Evolutionary conservation across 2,113 vertebrate genomes (phyloP).

Genomic region (Bettongia penicillata): DNA sequence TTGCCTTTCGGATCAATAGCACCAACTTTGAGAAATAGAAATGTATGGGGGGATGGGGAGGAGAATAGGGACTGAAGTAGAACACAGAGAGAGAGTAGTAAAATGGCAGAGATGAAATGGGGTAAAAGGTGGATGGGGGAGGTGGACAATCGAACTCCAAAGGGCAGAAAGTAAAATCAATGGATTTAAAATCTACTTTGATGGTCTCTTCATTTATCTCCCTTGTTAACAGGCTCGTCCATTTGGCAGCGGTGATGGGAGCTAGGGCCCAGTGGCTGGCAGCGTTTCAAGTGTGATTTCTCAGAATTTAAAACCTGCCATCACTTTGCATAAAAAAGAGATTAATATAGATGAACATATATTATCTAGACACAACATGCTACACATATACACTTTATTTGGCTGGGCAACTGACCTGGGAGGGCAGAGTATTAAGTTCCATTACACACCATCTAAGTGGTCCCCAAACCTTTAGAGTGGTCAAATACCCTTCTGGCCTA

Average conservation of each 20-base stretch:
- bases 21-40: slow-evolving; percentile 59
- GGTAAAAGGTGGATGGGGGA: neutral
- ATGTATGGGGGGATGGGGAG: neutral
- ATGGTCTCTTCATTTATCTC: slow-evolving; percentile 53
- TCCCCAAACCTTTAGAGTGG: neutral
- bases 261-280: slow-evolving; percentile 59
- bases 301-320: slow-evolving; percentile 48
- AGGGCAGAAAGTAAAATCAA: slow-evolving; percentile 50
- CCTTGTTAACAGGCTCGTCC: slow-evolving; percentile 15
- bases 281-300: slow-evolving; percentile 66
- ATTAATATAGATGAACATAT: slow-evolving; percentile 69
- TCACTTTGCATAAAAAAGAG: slow-evolving; percentile 77
- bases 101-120: neutral
- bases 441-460: slow-evolving; percentile 21
- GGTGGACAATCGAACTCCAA: neutral
- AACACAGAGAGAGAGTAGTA: neutral
- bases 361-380: neutral
- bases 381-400: rapidly evolving
- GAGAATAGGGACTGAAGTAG: slow-evolving; percentile 23
- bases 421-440: slow-evolving; percentile 50
- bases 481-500: slow-evolving; percentile 57
- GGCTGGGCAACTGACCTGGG: neutral
- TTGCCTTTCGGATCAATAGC: slow-evolving; percentile 39
- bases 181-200: slow-evolving; percentile 73
- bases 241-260: slow-evolving; percentile 52